These are phyloP conservation scores for Brachionus paranguensis DNA, from an alignment of 1,140 invertebrate species.

Conservation along the genomic window DNA sequence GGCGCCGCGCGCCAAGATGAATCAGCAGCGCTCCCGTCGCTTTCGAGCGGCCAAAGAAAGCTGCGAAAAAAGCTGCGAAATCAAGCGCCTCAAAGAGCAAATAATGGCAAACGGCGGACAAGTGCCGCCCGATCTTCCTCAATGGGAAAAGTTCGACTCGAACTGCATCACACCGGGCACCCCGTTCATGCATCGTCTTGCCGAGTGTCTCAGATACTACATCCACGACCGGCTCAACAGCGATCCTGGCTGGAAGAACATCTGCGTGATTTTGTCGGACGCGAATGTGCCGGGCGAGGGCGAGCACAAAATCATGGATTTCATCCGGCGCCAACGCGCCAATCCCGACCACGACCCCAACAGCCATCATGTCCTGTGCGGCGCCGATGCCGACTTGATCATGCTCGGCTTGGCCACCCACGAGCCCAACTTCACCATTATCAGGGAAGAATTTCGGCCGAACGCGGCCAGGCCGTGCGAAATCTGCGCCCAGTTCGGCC, in stretches of 20 bases:
- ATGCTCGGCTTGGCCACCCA: constrained; percentile 97
- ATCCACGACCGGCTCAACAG: constrained; percentile 87
- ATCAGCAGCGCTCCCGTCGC: constrained; percentile 91
- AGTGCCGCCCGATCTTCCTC: constrained; percentile 75
- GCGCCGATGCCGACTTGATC: constrained; percentile 80
- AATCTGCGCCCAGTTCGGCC: constrained; percentile 86
- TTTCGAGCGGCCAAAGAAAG: constrained; percentile 94
- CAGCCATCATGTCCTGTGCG: constrained; percentile 92
- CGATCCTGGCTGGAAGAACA: constrained; percentile 86
- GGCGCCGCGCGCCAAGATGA: constrained; percentile 97
- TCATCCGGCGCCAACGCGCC: constrained; percentile 85
- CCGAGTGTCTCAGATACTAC: constrained; percentile 89
- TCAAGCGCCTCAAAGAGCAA: constrained; percentile 63
- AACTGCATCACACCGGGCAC: constrained; percentile 98
- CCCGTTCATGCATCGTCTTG: constrained; percentile 91
- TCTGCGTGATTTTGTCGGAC: constrained; percentile 92
- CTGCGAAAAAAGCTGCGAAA: constrained; percentile 77
- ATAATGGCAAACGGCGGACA: constrained; percentile 66
- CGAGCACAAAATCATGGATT: constrained; percentile 99
- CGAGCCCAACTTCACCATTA: constrained; percentile 89
- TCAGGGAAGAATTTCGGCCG: constrained; percentile 92
- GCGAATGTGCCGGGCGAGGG: constrained; percentile 97
- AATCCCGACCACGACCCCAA: constrained; percentile 95
- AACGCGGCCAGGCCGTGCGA: constrained; percentile 93
- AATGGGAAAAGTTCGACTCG: constrained; percentile 85